Base-by-base conservation (phyloP, 2,888 invertebrate species). In the Ophion ventricosus region DNA sequence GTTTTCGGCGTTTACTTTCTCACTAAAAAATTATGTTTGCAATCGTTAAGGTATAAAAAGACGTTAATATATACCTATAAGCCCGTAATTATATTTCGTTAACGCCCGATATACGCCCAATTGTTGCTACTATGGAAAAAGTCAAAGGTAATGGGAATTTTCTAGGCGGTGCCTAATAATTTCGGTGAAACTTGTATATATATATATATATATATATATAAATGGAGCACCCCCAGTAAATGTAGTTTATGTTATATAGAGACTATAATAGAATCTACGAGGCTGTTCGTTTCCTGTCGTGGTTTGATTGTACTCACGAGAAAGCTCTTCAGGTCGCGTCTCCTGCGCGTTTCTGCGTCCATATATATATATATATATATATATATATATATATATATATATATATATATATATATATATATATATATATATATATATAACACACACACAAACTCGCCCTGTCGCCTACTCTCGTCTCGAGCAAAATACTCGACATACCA, bases 401-500 rank as follows among this genome's bases (percentile, higher is more conserved):
- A 29, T 43, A 43, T 43, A 43, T 29, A 29, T 29, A 29, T 29
- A 29, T 29, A 29, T 35, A 35, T 35, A 35, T 35, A 35, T 5
- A 35, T 35, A 35, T 35, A 35, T 5, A 35, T 35, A 35, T 35
- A 35, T 5, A 35, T 35, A 35, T 43, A 43, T 14, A 43, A 35
- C 7, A 35, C 35, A 35, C 35, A 35, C 35, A 35, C 57, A 17
- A 40, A 56, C 59, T 69, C 57, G 29, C 14, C 11, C 20, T 70
- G 56, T 69, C 69, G 66, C 77, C 57, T 64, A 59, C 64, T 76
- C 70, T 82, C 76, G 76, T 82, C 75, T 73, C 66, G 67, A 73
- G 72, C 26, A 78, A 67, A 78, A 82, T 82, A 78, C 78, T 69
- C 73, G 56, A 67, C 82, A 78, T 82, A 78, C 78, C 82, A 74